Percentiles rank a stretch among this genome's conserved stretches.
phyloP scores from a whole-genome alignment of 2,113 vertebrate genomes.

The Ascaphus truei region DNA sequence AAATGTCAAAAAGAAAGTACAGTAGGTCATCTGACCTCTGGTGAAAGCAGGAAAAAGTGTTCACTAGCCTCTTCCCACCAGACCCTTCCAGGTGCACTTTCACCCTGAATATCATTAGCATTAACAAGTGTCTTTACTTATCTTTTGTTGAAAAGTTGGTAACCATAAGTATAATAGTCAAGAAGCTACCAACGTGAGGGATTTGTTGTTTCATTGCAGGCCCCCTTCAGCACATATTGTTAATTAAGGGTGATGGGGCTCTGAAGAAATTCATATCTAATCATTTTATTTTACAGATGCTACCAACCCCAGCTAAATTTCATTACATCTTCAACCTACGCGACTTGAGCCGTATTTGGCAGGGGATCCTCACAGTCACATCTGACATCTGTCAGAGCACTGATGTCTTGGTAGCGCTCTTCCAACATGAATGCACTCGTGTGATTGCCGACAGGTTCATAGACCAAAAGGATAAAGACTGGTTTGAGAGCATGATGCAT shows the following conservation, averaged over 20 bases:
- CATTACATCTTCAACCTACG: slow-evolving; percentile 83
- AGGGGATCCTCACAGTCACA: slow-evolving; percentile 69
- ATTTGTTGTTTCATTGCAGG: neutral
- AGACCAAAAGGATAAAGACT: slow-evolving; percentile 60
- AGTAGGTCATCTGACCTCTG: no score
- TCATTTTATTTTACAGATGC: slow-evolving; percentile 63
- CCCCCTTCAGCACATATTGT: neutral
- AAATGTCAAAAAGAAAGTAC: no score
- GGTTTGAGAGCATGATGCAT: slow-evolving; percentile 60
- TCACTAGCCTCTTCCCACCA: no score
- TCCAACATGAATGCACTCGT: slow-evolving; percentile 72
- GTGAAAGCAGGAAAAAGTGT: no score
- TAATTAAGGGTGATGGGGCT: slow-evolving; percentile 4
- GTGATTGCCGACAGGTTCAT: slow-evolving; percentile 76
- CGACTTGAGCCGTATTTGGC: slow-evolving; percentile 80
- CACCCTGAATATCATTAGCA: no score
- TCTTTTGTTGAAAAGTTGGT: no score
- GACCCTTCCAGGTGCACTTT: no score
- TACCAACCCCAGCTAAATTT: slow-evolving; percentile 80
- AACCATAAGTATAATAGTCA: neutral
- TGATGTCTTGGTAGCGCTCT: slow-evolving; percentile 64
- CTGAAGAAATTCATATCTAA: neutral
- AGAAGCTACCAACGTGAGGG: neutral
- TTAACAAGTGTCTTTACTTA: neutral
- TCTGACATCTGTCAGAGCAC: slow-evolving; percentile 63